Base-by-base conservation (phyloP, 2,888 invertebrate genomes). In the Melolontha melolontha region DNA sequence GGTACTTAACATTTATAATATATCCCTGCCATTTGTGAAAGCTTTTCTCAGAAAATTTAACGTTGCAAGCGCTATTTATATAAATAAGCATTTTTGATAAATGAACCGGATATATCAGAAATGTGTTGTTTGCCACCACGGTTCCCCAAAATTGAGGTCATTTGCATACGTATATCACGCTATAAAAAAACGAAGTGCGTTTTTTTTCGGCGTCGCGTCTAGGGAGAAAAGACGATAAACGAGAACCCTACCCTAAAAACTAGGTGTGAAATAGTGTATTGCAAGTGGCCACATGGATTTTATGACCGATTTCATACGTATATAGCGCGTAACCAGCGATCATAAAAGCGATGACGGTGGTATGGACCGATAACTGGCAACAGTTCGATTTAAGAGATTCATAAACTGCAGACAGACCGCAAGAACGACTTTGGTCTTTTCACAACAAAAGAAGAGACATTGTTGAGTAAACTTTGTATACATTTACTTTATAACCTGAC, bases 301-400 rank as follows among this genome's bases (percentile, higher is more conserved):
- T 72, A 49, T 49, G 17, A 17, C 5, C 16, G 49, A 16, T 16
- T 11, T 14, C 16, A 17, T 16, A 34, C 34, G 34, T 16, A 17
- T 17, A 49, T 17, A 17, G 4, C 49, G 49, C 2, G 49, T 34
- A 34, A 34, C 34, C 34, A 34, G 34, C 34, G 6, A 34, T 34
- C 34, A 34, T 34, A 34, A 34, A 34, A 10, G 10, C 14, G 49
- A 17, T 49, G 49, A 49, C 17, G 49, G 10, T 49, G 49, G 67
- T 67, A 65, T 68, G 66, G 68, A 67, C 63, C 64, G 69, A 68
- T 72, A 69, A 68, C 66, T 65, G 70, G 67, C 67, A 67, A 65
- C 71, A 67, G 70, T 70, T 71, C 69, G 70, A 70, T 72, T 72
- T 72, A 72, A 72, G 68, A 68, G 55, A 52, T 64, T 65, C 70